Evolutionary conservation across 2,113 vertebrate species (phyloP), one percentile per base, ranked within the genome.

Genomic region (Spizaetus ornatus): DNA sequence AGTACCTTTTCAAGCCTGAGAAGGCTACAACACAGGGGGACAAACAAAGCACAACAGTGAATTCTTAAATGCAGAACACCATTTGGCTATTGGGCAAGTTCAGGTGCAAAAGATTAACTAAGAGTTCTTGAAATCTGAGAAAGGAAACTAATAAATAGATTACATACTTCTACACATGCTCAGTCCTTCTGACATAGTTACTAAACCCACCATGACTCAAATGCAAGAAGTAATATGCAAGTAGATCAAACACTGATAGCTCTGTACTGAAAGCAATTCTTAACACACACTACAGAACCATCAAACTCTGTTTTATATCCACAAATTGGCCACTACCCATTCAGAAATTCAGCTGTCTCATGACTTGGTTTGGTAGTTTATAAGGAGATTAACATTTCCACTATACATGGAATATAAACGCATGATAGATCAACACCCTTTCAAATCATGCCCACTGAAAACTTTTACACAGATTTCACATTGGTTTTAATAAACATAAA

Each of bases 1-100:
- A 92, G 74, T 76, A 50, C 55, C 56, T 91, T 84, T 95, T 95
- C 29, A 93, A 88, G 93, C 62, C 82, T 73, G 34, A 94, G 59
- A 84, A 92, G 40, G 62, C 59, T 71, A 80, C 67, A 91, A 76
- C 7, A 1, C 8, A 91, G 27, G 11, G 23, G 50, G 20, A 2
- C 58, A 88, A 61, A 73, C 1, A 27, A 17, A 20, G 15, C 11
- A 62, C 34, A 82, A 34, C 76, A 89, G 47, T 29, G 76, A 94
- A 71, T 72, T 92, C 86, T 95, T 81, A 80, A 93, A 90, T n/a
- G 56, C 61, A 82, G 27, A 90, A 76, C 18, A 56, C 34, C 29
- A 19, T 31, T 52, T 87, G 63, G 48, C 31, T 81, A 61, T 5
- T 21, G 61, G 62, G 43, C 45, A 70, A 45, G 22, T 53, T 88